These are phyloP conservation scores for Zaprionus lineosus DNA, from an alignment of 2,888 invertebrate species.

Conservation along the genomic window DNA sequence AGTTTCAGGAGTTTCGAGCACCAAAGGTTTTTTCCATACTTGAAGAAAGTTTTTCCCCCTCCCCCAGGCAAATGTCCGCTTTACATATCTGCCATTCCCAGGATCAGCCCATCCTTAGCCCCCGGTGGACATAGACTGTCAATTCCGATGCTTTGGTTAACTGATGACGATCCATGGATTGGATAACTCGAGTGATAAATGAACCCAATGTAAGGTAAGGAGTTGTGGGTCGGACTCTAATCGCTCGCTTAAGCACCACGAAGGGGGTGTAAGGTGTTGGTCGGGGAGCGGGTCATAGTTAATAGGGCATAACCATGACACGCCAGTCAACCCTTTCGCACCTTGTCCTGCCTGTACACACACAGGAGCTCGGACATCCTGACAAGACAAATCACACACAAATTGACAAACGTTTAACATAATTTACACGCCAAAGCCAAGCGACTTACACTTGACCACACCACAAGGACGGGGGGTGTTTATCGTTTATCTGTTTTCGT, in stretches of 20 bases:
- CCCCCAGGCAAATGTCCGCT: too few relatives aligned
- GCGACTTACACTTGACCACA: conserved; percentile 71
- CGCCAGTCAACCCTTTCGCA: conserved; percentile 57
- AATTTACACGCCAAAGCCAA: conserved; percentile 71
- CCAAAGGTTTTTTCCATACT: too few relatives aligned
- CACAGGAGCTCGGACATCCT: too few relatives aligned
- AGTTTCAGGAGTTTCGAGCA: too few relatives aligned
- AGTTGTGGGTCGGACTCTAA: background rate
- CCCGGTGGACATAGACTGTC: too few relatives aligned
- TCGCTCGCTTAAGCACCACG: background rate
- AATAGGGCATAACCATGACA: conserved; percentile 60
- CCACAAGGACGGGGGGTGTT: too few relatives aligned
- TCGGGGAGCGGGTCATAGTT: conserved; percentile 21
- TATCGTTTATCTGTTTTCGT: too few relatives aligned
- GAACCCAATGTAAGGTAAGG: background rate
- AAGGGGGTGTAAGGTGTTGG: background rate
- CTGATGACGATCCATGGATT: background rate
- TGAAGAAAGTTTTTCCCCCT: too few relatives aligned
- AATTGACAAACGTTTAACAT: conserved; percentile 79
- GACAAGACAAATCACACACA: conserved; percentile 73
- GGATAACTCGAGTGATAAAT: conserved; percentile 10
- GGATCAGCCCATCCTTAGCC: too few relatives aligned
- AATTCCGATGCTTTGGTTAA: background rate
- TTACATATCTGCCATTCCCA: too few relatives aligned
- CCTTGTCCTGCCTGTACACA: conserved; percentile 55